Conservation (phyloP, 1,140 invertebrate species). For the Drosophila nikananu region DNA sequence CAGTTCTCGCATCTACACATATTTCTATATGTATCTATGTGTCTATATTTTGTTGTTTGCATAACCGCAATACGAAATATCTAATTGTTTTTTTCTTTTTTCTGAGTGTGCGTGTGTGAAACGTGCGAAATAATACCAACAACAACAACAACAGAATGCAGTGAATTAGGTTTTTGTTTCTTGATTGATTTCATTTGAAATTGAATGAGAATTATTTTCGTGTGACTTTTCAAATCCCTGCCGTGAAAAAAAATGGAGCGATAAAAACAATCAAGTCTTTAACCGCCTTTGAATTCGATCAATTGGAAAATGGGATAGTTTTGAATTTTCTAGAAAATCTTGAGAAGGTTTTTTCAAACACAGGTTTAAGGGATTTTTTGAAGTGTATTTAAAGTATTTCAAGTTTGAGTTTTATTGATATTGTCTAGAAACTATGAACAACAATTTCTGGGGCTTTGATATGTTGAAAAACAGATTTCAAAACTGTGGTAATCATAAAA, state of each 20-base stretch:
- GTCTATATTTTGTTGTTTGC: constrained; percentile 35
- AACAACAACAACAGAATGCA: constrained; percentile 40
- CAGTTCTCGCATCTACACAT: constrained; percentile 19
- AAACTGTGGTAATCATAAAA: background rate
- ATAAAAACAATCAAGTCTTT: constrained; percentile 6
- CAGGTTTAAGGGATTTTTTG: background rate
- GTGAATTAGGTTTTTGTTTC: constrained; percentile 43
- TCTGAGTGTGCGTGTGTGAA: constrained; percentile 31
- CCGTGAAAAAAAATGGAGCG: constrained; percentile 4
- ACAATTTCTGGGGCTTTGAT: background rate
- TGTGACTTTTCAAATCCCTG: constrained; percentile 35
- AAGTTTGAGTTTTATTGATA: too few relatives aligned
- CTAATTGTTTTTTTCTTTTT: constrained; percentile 28
- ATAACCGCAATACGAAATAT: constrained; percentile 44
- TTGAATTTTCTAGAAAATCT: too few relatives aligned
- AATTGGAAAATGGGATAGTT: background rate
- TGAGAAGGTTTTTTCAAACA: background rate
- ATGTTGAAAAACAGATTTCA: background rate
- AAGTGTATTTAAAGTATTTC: too few relatives aligned
- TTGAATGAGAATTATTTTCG: constrained; percentile 44
- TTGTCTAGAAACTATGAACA: background rate
- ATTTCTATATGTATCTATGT: constrained; percentile 2
- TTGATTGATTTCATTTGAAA: constrained; percentile 56
- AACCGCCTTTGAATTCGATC: background rate
- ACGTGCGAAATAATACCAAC: constrained; percentile 50